Conservation (phyloP, 2,797 vertebrate genomes). For the Brachyrhaphis roseni region DNA sequence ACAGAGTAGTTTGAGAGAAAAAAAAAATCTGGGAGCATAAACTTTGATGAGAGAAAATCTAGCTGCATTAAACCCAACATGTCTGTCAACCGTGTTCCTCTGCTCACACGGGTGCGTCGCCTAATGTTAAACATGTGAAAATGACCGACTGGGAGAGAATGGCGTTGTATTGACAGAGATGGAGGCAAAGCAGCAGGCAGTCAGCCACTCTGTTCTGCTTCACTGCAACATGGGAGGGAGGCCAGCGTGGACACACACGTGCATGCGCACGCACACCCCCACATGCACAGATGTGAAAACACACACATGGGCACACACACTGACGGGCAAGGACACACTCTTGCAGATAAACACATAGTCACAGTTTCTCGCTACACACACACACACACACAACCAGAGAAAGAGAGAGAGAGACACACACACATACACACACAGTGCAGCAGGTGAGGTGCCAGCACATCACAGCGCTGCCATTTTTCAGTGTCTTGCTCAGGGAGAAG, state of each 20-base stretch:
- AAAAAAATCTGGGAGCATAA: slow-evolving; percentile 55
- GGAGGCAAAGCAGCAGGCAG: slow-evolving; percentile 78
- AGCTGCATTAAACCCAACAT: slow-evolving; percentile 59
- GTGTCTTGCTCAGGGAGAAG: slow-evolving; percentile 85
- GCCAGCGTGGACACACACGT: slow-evolving; percentile 64
- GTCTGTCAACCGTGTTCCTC: slow-evolving; percentile 62
- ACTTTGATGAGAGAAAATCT: slow-evolving; percentile 52
- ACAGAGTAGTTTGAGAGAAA: slow-evolving; percentile 33
- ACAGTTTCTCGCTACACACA: slow-evolving; percentile 19
- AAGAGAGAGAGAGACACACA: not conserved
- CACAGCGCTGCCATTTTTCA: slow-evolving; percentile 84
- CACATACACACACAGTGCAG: slow-evolving; percentile 71
- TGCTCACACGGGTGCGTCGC: slow-evolving; percentile 65
- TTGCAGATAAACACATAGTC: slow-evolving; percentile 43
- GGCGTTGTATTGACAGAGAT: slow-evolving; percentile 79
- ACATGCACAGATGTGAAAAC: slow-evolving; percentile 16
- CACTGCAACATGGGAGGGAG: slow-evolving; percentile 79
- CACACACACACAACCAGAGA: not conserved
- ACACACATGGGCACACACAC: slow-evolving; percentile 24
- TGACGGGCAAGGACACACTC: slow-evolving; percentile 30
- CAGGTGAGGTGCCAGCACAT: slow-evolving; percentile 85
- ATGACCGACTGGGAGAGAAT: slow-evolving; percentile 75
- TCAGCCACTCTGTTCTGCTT: slow-evolving; percentile 81
- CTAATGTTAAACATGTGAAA: slow-evolving; percentile 77
- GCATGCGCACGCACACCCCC: slow-evolving; percentile 24